phyloP scores from a whole-genome alignment of 30 jellyfish, hydroid and myxozoan species.

The Euphysa ruthae region DNA sequence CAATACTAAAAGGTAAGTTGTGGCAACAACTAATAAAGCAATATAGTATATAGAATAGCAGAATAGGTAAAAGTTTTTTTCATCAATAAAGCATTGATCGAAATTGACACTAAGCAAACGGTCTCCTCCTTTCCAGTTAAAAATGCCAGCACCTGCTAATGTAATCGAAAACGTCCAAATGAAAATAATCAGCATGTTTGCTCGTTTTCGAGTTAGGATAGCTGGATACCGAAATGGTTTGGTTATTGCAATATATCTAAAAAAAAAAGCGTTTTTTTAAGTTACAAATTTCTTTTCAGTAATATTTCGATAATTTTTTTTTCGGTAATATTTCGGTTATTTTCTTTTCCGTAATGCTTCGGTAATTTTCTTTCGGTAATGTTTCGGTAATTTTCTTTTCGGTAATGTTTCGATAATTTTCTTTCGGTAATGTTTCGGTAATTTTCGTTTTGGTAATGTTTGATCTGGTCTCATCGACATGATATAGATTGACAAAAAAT shows the following conservation, averaged over 20 bases:
- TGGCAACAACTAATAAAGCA: constrained; percentile 58
- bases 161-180: constrained; percentile 55
- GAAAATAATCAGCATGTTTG: constrained; percentile 14
- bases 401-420: too few relatives aligned
- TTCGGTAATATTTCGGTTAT: too few relatives aligned
- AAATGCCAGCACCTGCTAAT: constrained; percentile 52
- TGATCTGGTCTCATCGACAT: too few relatives aligned
- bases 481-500: too few relatives aligned
- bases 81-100: too few relatives aligned
- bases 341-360: too few relatives aligned
- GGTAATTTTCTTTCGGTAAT: too few relatives aligned
- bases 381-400: too few relatives aligned
- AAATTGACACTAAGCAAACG: background rate
- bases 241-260: constrained; percentile 61
- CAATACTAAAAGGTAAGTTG: constrained; percentile 41
- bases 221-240: constrained; percentile 55
- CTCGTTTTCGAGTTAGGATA: constrained; percentile 26
- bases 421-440: too few relatives aligned
- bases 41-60: constrained; percentile 44
- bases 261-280: constrained; percentile 15
- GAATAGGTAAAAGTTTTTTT: constrained; percentile 40
- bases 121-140: constrained; percentile 47
- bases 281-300: too few relatives aligned
- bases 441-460: too few relatives aligned
- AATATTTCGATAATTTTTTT: too few relatives aligned